Base-by-base conservation (phyloP, 1,140 invertebrate genomes). In the Pseudomyrmex gracilis region DNA sequence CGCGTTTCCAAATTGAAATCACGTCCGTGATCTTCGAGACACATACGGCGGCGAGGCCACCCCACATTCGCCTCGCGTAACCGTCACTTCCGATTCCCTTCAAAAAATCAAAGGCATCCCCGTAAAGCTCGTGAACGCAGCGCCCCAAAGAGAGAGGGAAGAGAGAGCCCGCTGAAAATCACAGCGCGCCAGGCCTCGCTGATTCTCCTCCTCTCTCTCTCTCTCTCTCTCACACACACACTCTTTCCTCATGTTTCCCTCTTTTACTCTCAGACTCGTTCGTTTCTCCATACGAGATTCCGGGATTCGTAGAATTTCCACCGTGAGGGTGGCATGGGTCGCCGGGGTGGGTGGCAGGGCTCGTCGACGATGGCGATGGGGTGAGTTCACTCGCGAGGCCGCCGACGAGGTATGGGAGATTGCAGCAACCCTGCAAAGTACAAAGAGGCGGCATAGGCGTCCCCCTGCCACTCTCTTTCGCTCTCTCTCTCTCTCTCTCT, bases 261-360 rank as follows among this genome's bases (percentile, higher is more conserved):
- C 71, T 82, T 49, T 60, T 61, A 55, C 10, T 8, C 61, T 55
- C 82, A 64, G 58, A 24, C 47, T 83, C 61, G 60, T 76, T 76
- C 82, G 71, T 87, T 87, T 88, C 83, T 82, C 82, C 87, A 83
- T 87, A 87, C 82, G 82, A 87, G 87, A 90, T 90, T 89, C 85
- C 85, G 74, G 84, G 85, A 90, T 90, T 89, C 89, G 87, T 85
- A 89, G 86, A 89, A 89, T 86, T 90, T 87, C 76, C 78, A 83
- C 45, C 71, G 63, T 58, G 47, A 55, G 47, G 45, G 82, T 82
- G 74, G 76, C 70, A 73, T 63, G 73, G 85, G 64, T 78, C 76
- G 76, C 43, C 34, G 17, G 24, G 22, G 83, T 15, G 49, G 57
- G 45, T 53, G 51, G 71, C 24, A 49, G 45, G 49, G 64, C 58